Evolutionary conservation across 2,113 vertebrate genomes (phyloP).

Genomic region (Dicerorhinus sumatrensis): DNA sequence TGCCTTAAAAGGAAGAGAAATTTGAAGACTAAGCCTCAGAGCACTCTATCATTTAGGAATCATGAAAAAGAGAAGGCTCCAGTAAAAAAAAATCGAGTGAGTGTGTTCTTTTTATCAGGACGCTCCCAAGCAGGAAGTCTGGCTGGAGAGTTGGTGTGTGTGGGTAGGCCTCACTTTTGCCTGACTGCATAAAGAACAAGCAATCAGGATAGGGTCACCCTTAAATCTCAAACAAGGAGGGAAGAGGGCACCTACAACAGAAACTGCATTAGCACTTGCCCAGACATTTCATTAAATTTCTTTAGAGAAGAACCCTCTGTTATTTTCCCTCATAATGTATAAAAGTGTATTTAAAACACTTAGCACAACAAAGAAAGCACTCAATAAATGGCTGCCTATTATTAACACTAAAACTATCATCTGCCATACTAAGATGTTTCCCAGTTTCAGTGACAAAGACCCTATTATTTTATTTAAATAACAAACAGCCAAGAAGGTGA

Average conservation of each 20-base stretch:
- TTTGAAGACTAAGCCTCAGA: not conserved
- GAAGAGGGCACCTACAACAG: not conserved
- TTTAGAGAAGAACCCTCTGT: not conserved
- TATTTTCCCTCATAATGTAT: not conserved
- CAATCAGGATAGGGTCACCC: not conserved
- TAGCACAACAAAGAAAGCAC: not conserved
- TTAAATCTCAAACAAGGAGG: not conserved
- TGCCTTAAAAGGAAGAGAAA: not conserved
- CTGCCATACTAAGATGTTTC: not conserved
- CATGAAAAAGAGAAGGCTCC: slow-evolving; percentile 2
- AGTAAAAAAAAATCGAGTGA: not conserved
- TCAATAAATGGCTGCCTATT: not conserved
- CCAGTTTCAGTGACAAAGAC: not conserved
- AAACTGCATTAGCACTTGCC: not conserved
- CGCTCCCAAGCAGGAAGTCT: not conserved
- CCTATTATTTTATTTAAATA: not conserved
- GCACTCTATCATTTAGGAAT: not conserved
- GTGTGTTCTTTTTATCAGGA: not conserved
- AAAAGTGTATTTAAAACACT: not conserved
- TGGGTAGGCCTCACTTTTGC: not conserved
- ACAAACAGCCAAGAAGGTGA: slow-evolving; percentile 13
- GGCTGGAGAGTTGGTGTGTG: not conserved
- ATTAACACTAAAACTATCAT: not conserved
- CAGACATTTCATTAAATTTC: not conserved
- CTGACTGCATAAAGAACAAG: not conserved